phyloP scores from a whole-genome alignment of 2,113 vertebrate species.

The Ceratotherium simum region DNA sequence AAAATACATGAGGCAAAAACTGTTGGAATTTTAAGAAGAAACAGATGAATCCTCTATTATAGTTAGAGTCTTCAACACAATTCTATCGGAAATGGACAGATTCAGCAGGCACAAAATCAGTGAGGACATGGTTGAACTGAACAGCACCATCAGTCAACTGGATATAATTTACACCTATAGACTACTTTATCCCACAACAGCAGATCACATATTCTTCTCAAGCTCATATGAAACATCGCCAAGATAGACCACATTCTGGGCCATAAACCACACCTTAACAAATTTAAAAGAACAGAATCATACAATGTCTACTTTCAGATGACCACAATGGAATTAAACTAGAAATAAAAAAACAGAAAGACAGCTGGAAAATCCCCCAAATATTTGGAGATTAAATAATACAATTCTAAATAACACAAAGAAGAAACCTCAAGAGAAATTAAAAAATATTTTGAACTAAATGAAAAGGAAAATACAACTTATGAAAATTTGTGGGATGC shows the following conservation, averaged over 20 bases:
- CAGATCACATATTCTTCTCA: not conserved
- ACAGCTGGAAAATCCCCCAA: not conserved
- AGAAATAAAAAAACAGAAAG: not conserved
- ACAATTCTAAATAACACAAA: not conserved
- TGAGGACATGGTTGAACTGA: not conserved
- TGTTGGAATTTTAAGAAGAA: not conserved
- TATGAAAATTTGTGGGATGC: not conserved
- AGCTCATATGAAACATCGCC: not conserved
- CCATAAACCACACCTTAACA: not conserved
- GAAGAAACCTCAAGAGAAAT: not conserved
- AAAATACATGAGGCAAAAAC: not conserved
- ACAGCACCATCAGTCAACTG: not conserved
- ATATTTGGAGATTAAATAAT: not conserved
- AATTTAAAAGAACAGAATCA: not conserved
- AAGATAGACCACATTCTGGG: not conserved
- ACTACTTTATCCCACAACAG: not conserved
- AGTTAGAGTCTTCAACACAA: not conserved
- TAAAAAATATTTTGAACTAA: not conserved
- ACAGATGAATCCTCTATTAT: not conserved
- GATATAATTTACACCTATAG: not conserved
- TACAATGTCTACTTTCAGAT: not conserved
- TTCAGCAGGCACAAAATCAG: slow-evolving; percentile 9
- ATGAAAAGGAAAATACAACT: not conserved
- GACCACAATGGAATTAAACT: not conserved
- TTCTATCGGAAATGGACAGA: not conserved